These are phyloP conservation scores for Progne subis DNA, from an alignment of 2,113 vertebrate species.

Conservation along the genomic window DNA sequence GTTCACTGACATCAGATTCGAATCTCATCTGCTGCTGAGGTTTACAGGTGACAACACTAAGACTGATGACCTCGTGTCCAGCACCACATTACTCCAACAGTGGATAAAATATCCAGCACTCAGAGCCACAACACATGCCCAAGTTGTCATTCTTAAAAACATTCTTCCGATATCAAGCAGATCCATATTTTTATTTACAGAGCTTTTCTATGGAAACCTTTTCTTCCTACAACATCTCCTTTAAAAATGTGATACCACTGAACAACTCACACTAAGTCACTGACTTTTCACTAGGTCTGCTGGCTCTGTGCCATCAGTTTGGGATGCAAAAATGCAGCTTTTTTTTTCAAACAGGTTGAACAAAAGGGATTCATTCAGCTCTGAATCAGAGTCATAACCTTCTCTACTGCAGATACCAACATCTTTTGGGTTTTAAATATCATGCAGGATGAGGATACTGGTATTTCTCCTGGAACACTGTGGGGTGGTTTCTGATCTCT, in stretches of 20 bases:
- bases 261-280: background rate
- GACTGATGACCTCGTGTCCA: background rate
- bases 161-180: background rate
- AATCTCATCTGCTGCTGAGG: background rate
- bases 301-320: background rate
- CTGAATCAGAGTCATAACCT: background rate
- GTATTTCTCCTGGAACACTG: background rate
- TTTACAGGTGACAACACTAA: slow-evolving; percentile 1
- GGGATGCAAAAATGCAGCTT: background rate
- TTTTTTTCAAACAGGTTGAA: background rate
- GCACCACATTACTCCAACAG: background rate
- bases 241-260: background rate
- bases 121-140: background rate
- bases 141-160: background rate
- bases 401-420: background rate
- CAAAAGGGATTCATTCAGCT: background rate
- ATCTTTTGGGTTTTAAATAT: background rate
- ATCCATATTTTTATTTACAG: background rate
- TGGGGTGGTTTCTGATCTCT: background rate
- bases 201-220: background rate
- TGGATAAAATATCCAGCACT: background rate
- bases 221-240: background rate
- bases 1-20: background rate
- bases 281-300: background rate
- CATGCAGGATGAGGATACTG: background rate